Base-by-base conservation (phyloP, 2,113 vertebrate species). In the Thymallus thymallus region DNA sequence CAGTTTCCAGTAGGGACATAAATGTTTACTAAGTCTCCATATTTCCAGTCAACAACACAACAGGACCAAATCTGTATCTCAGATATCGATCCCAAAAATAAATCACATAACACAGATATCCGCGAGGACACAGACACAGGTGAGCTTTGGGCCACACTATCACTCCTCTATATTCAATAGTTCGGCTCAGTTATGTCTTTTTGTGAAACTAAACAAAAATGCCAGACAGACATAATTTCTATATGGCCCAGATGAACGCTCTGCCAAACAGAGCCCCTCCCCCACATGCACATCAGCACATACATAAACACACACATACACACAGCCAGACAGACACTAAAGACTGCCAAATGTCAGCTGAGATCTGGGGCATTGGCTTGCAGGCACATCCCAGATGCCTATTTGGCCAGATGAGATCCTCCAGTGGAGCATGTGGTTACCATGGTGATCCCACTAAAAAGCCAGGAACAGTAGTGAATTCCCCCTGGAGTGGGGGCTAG, bases 271-370 rank as follows among this genome's bases (percentile, higher is more conserved):
- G 35, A 10, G 2, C 81, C 82, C 71, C 6, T 68, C 81, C 73
- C 76, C 72, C 81, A 73, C 58, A 45, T n/a, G 35, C 35, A 41
- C 35, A 41, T 10, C 35, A 41, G 35, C 35, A 41, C 35, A 41
- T 41, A 41, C 35, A 41, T 41, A 41, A 41, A 41, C 35, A 41
- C 35, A 14, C 51, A 69, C 22, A 70, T 51, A 48, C n/a, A 32
- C 20, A 45, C 32, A 71, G 29, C 32, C 56, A 63, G 20, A 20
- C 77, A 84, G 67, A 85, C 51, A 80, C 73, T 72, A 67, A 84
- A 85, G 82, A 82, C 75, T 82, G 84, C 77, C 82, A 84, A 87
- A 87, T 88, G 87, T 89, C 87, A 87, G 32, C 82, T 80, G 76
- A 80, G 77, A 87, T 87, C 78, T 88, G 70, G 82, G 81, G 60